Base-by-base conservation (phyloP, 2,888 invertebrate species). In the Cryptophagus acutangulus region DNA sequence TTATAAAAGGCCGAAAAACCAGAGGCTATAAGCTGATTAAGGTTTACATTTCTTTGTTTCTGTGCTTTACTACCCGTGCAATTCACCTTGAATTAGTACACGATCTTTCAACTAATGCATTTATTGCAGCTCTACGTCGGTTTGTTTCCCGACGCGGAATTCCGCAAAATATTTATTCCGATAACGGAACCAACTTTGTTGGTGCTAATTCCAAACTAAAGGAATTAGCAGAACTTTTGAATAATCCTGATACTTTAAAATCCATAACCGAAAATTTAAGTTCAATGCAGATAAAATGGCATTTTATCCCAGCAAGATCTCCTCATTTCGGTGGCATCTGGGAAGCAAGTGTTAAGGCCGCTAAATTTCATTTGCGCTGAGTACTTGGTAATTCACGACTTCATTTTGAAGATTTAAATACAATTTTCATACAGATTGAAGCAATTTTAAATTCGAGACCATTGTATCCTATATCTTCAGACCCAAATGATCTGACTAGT, bases 41-140 rank as follows among this genome's bases (percentile, higher is more conserved):
- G 36, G 16, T 35, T 12, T 38, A 38, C 18, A 15, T 38, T 10
- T 38, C 33, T 10, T 16, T 38, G 18, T n/a, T 38, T 17, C 9
- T 37, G 12, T 37, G 37, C 16, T 36, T 37, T 5, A n/a, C 15
- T 5, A 37, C 37, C 4, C 34, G 35, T 31, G 37, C 37, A n/a
- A 6, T 37, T 36, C 37, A 37, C 24, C 9, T 37, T 5, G 33
- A 37, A 14, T 9, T 38, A 10, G 38, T 38, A 6, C 10, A 17
- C 5, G 29, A 29, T 8, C 9, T 20, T 6, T 20, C 20, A 5
- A 20, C 6, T 20, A 9, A 20, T 5, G 20, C 20, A 20, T 20
- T 20, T 20, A 6, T 20, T 5, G 20, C 20, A 20, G 9, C 9
- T 5, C 9, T 20, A 6, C 5, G 9, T 6, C 5, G 20, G 9